These are phyloP conservation scores for Tinamus major DNA, from an alignment of 2,797 vertebrate species.

Conservation along the genomic window DNA sequence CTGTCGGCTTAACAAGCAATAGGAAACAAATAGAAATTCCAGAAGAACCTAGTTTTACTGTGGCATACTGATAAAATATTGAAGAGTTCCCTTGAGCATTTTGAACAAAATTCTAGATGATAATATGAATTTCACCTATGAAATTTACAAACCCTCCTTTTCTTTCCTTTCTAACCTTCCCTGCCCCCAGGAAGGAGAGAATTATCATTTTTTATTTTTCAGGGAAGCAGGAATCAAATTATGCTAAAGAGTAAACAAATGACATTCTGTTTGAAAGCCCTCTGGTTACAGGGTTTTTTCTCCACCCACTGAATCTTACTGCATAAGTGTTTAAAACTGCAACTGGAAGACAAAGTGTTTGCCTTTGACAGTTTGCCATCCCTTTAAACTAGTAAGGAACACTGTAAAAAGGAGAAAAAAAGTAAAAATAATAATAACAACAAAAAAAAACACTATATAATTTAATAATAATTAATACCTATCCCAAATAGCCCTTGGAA, in stretches of 20 bases:
- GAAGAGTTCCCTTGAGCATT: not conserved
- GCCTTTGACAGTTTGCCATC: not conserved
- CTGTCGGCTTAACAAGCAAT: not conserved
- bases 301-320: not conserved
- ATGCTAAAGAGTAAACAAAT: conserved; percentile 29
- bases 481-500: not conserved
- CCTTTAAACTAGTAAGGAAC: not conserved
- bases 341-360: not conserved
- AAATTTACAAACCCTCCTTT: not conserved
- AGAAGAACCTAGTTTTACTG: not conserved
- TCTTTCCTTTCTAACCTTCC: not conserved
- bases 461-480: not conserved
- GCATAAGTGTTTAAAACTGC: not conserved
- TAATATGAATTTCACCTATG: not conserved
- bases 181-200: not conserved
- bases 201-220: conserved; percentile 14
- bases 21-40: not conserved
- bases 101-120: not conserved
- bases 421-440: no score
- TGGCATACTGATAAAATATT: not conserved
- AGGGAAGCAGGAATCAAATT: not conserved
- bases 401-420: not conserved
- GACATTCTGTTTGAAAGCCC: not conserved
- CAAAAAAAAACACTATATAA: not conserved
- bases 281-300: not conserved